These are phyloP conservation scores for Hyles vespertilio DNA, from an alignment of 1,140 invertebrate species.

Conservation along the genomic window DNA sequence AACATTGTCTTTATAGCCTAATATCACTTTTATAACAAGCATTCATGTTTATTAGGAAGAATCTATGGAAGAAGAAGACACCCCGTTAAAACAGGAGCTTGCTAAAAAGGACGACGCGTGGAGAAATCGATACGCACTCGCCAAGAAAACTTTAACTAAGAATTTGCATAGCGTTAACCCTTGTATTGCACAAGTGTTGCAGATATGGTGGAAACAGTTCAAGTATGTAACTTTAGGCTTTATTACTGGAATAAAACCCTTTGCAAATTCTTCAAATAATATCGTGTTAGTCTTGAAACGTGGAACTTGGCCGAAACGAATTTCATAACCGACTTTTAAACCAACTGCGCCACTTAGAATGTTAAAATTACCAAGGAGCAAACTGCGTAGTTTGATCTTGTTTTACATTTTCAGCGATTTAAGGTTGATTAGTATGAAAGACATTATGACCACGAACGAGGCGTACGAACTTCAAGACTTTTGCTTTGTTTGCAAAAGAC, in stretches of 20 bases:
- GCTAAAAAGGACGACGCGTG: conserved; percentile 80
- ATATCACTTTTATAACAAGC: too few species aligned
- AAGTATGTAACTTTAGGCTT: conserved; percentile 74
- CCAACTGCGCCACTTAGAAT: too few species aligned
- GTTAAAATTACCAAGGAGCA: background rate
- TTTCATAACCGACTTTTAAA: too few species aligned
- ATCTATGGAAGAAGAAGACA: conserved; percentile 67
- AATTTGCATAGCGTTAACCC: conserved; percentile 89
- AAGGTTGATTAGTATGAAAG: conserved; percentile 69
- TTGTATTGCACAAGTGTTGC: conserved; percentile 86
- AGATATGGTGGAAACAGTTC: conserved; percentile 88
- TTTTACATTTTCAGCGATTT: conserved; percentile 53
- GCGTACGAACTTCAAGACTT: conserved; percentile 81
- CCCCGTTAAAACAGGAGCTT: conserved; percentile 77
- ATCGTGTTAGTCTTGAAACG: too few species aligned
- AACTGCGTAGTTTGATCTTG: background rate
- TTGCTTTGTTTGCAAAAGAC: conserved; percentile 73
- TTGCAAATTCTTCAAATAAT: too few species aligned
- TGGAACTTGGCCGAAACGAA: too few species aligned
- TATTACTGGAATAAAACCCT: background rate
- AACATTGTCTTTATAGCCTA: too few species aligned
- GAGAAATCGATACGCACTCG: conserved; percentile 65
- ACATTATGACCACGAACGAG: conserved; percentile 71
- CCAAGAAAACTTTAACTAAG: conserved; percentile 64
- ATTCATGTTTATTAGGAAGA: conserved; percentile 46